These are phyloP conservation scores for Champsocephalus esox DNA, from an alignment of 2,797 vertebrate species.

Conservation along the genomic window DNA sequence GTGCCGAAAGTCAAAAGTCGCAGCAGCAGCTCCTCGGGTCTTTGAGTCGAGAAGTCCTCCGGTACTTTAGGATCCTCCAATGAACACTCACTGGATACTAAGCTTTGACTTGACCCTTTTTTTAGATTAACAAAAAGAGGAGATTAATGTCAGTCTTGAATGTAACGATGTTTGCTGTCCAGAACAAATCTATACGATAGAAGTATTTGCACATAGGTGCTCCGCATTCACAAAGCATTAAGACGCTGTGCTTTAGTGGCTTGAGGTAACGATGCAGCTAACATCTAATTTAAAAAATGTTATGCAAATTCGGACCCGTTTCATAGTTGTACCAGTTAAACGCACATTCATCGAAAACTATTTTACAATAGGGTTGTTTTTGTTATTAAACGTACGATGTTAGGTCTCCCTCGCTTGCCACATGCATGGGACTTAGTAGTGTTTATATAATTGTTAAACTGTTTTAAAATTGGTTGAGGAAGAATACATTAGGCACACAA, in stretches of 20 bases:
- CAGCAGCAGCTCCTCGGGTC: conserved; percentile 64
- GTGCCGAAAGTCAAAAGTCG: conserved; percentile 85
- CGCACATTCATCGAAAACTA: conserved; percentile 23
- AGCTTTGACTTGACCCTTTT: conserved; percentile 47
- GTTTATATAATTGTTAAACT: background rate
- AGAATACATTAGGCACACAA: background rate
- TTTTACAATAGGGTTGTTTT: conserved; percentile 13
- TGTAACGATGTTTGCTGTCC: conserved; percentile 53
- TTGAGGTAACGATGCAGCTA: conserved; percentile 24
- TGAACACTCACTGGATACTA: conserved; percentile 37
- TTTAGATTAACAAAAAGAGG: background rate
- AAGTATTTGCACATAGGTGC: conserved; percentile 54
- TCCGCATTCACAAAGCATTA: conserved; percentile 23
- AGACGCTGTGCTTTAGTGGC: conserved; percentile 1
- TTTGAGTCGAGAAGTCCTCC: conserved; percentile 39
- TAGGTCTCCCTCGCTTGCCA: background rate
- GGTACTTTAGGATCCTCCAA: conserved; percentile 6
- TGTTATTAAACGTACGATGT: conserved; percentile 4
- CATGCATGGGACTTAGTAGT: background rate
- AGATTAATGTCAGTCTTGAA: conserved; percentile 40
- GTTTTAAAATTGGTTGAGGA: background rate
- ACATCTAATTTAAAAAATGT: conserved; percentile 15
- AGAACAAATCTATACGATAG: conserved; percentile 32
- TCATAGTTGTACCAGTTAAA: background rate
- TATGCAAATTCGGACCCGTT: conserved; percentile 13